Conservation (phyloP, 1,140 invertebrate genomes). For the Rhopalosiphum maidis region DNA sequence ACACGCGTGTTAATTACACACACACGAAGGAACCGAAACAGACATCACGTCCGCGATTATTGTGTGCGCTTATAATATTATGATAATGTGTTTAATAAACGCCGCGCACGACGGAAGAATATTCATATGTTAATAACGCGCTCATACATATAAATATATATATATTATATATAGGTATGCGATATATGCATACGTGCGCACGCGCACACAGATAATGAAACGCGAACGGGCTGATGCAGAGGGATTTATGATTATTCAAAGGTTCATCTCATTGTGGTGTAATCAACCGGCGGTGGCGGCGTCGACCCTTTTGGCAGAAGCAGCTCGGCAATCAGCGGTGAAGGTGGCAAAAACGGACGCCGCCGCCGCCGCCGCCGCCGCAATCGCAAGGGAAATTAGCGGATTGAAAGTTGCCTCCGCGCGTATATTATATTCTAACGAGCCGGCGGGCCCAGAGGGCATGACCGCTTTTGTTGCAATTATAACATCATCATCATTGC, state of each 20-base stretch:
- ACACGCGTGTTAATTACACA: background rate
- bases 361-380: background rate
- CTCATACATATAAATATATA: too few relatives aligned
- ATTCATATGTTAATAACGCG: conserved; percentile 38
- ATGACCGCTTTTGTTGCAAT: conserved; percentile 49
- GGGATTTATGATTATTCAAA: conserved; percentile 57
- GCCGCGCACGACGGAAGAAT: background rate
- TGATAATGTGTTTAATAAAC: conserved; percentile 8
- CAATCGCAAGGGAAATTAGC: conserved; percentile 57
- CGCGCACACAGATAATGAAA: background rate
- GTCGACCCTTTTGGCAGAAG: conserved; percentile 32
- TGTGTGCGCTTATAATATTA: background rate
- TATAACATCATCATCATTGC: conserved; percentile 18
- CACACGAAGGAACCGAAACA: background rate
- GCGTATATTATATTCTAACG: conserved; percentile 32
- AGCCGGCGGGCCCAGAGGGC: conserved; percentile 21
- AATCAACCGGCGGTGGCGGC: conserved; percentile 27
- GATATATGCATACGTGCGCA: too few relatives aligned
- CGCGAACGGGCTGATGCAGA: background rate
- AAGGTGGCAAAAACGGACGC: conserved; percentile 24
- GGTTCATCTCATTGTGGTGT: conserved; percentile 29
- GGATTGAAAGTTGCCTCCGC: conserved; percentile 50
- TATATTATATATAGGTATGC: too few relatives aligned
- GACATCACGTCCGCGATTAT: background rate
- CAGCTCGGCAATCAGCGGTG: conserved; percentile 12